Evolutionary conservation across 2,113 vertebrate species (phyloP), one percentile per base, ranked within the genome.

Genomic region (Pachyramphus minor): DNA sequence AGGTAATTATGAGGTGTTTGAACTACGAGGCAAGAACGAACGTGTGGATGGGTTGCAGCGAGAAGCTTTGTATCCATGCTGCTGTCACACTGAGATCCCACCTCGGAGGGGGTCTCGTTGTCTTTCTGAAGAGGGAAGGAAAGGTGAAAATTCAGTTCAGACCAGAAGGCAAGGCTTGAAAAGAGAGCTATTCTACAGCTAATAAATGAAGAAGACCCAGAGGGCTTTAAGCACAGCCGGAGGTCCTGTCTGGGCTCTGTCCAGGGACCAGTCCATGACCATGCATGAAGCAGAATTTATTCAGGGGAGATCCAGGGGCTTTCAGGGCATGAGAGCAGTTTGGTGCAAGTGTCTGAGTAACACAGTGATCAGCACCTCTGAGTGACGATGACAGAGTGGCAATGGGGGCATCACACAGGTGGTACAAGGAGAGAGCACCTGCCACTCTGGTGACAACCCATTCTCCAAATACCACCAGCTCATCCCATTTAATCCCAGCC

Each of bases 401-500:
- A 79, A n/a, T 0, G 0, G 21, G 24, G 24, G 6, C 41, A 37
- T 14, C 50, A 58, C 0, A 2, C 18, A 24, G 28, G 14, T 30
- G 53, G 11, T 25, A 7, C 1, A 0, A 75, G 49, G 14, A 66
- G 52, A 76, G 11, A 39, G 13, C 24, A 14, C 19, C 30, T 33
- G 37, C 41, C 39, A 17, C 22, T 66, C 37, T n/a, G 73, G 16
- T 7, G 37, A 47, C 45, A 76, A 12, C 17, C 16, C 28, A 10
- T 23, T 83, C 37, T 63, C 31, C 67, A 14, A 6, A 87, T n/a
- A 20, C 5, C 22, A 39, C 22, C 37, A 30, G 18, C 8, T 50
- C 23, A 45, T 12, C 53, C 39, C 39, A 45, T 71, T 80, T 77
- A 64, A 76, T 39, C 15, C 30, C 63, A 35, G 21, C 14, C 42